A percentile compares a stretch with the other conserved stretches of the same genome.
These are phyloP conservation scores for Tetrax tetrax DNA, from an alignment of 2,113 vertebrate species.

Conservation along the genomic window DNA sequence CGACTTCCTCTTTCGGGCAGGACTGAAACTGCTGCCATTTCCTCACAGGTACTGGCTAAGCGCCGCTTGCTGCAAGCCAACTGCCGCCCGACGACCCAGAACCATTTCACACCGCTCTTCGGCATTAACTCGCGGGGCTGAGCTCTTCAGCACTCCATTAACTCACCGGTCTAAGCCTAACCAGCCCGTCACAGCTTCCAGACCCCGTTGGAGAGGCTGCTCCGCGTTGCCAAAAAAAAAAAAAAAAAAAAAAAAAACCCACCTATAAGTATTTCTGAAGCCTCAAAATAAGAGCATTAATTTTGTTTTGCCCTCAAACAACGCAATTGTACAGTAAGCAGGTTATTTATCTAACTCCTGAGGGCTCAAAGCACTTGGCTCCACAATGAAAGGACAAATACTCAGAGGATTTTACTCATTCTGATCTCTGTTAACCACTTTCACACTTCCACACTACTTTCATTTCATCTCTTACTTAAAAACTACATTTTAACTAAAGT, in stretches of 20 bases:
- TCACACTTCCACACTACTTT: background rate
- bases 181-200: background rate
- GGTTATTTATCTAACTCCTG: background rate
- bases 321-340: background rate
- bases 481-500: background rate
- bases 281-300: background rate
- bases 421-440: background rate
- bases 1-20: conserved; percentile 36
- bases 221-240: background rate
- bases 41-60: background rate
- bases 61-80: background rate
- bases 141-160: background rate
- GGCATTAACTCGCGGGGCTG: too few relatives aligned
- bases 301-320: background rate
- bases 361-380: background rate
- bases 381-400: background rate
- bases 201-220: background rate
- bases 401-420: background rate
- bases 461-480: background rate
- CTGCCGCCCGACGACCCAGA: background rate
- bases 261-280: background rate
- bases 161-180: rapidly evolving
- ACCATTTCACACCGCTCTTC: background rate
- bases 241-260: background rate
- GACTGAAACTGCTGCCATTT: conserved; percentile 15